Conservation (phyloP, 1,140 invertebrate species). For the Daktulosphaira vitifoliae region DNA sequence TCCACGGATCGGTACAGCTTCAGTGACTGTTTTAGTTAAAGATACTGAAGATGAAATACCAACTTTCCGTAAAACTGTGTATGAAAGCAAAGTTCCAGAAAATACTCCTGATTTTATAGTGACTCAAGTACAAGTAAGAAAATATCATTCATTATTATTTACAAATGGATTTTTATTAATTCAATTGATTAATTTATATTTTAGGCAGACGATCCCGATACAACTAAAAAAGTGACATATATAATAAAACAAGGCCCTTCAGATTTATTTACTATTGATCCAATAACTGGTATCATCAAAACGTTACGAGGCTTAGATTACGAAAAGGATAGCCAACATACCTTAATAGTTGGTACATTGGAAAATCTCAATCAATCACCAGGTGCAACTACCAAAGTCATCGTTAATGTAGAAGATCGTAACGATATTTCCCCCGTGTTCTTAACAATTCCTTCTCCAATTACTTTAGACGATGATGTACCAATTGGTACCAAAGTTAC, state of each 20-base stretch:
- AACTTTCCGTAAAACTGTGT: slow-evolving; percentile 60
- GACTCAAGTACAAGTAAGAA: slow-evolving; percentile 56
- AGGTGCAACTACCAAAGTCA: slow-evolving; percentile 64
- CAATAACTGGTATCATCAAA: slow-evolving; percentile 65
- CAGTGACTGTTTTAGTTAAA: slow-evolving; percentile 66
- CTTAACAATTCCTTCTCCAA: slow-evolving; percentile 64
- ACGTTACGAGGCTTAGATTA: slow-evolving; percentile 68
- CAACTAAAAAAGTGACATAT: slow-evolving; percentile 71
- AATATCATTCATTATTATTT: slow-evolving; percentile 12
- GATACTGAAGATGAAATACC: slow-evolving; percentile 81
- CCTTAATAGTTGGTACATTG: slow-evolving; percentile 66
- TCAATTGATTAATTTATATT: too few relatives aligned
- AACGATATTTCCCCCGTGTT: slow-evolving; percentile 82
- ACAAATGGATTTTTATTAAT: not conserved
- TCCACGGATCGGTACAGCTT: slow-evolving; percentile 73
- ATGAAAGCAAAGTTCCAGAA: slow-evolving; percentile 72
- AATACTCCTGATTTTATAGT: slow-evolving; percentile 68
- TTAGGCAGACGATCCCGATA: slow-evolving; percentile 68
- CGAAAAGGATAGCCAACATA: slow-evolving; percentile 62
- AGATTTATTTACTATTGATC: slow-evolving; percentile 72
- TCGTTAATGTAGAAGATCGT: slow-evolving; percentile 65
- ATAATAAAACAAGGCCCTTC: slow-evolving; percentile 68
- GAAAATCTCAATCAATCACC: slow-evolving; percentile 63
- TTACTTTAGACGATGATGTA: slow-evolving; percentile 72
- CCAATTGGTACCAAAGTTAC: slow-evolving; percentile 70